Evolutionary conservation across 2,113 vertebrate species (phyloP).

Genomic region (Cyanoramphus novaezelandiae): DNA sequence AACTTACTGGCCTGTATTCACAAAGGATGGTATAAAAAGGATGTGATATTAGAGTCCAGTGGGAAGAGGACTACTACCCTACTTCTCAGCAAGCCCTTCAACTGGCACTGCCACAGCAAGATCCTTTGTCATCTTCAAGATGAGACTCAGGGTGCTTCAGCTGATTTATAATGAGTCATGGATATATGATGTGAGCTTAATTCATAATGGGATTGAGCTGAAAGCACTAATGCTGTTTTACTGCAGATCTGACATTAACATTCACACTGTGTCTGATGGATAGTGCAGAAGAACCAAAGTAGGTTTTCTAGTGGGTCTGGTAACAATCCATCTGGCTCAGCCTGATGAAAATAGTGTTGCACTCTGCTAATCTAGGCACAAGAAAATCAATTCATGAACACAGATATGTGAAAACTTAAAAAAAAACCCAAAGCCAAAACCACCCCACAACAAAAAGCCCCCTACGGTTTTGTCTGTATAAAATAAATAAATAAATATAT

Average conservation of each 20-base stretch:
- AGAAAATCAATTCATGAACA: background rate
- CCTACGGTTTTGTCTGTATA: background rate
- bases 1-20: background rate
- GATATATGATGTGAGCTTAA: slow-evolving; percentile 42
- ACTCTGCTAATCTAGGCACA: background rate
- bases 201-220: slow-evolving; percentile 27
- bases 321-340: slow-evolving; percentile 6
- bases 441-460: background rate
- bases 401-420: background rate
- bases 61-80: background rate
- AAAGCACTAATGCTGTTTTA: slow-evolving; percentile 45
- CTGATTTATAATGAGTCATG: slow-evolving; percentile 27
- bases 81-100: background rate
- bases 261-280: background rate
- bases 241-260: slow-evolving; percentile 34
- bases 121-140: background rate
- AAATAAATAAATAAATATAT: background rate
- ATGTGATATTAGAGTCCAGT: background rate
- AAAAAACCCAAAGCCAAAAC: background rate
- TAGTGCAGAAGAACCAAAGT: background rate
- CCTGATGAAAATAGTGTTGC: background rate
- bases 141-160: background rate
- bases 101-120: background rate
- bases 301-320: slow-evolving; percentile 1
- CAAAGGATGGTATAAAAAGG: background rate